Base-by-base conservation (phyloP, 1,140 invertebrate species). In the Varroa destructor region DNA sequence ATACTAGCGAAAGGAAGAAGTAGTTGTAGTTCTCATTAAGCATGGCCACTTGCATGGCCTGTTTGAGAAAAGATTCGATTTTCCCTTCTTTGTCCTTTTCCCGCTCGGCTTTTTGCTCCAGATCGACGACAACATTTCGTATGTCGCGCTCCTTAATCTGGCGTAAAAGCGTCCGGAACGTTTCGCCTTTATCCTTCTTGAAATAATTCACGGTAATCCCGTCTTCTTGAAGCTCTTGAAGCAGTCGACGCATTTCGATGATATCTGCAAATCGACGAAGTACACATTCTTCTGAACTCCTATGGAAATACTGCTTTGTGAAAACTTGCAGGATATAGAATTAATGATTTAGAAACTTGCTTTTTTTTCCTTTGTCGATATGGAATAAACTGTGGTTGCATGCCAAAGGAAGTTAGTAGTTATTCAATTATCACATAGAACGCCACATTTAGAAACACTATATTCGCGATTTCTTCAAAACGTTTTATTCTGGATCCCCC, bases 41-140 rank as follows among this genome's bases (percentile, higher is more conserved):
- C 61, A 67, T 67, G 12, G 61, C 61, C 40, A 67, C 61, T 8
- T 67, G 61, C 61, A 67, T 67, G 61, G 61, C 61, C 61, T 67
- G 61, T 1, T 67, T 67, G n/a, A 67, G 61, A 37, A 67, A 67
- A 2, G 61, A 67, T 8, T 67, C 61, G 46, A 67, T 67, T 67
- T 67, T 67, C 1, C 61, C 61, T 40, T 67, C 61, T 40, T 67
- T 67, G 61, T 67, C 61, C 37, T 67, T 67, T 14, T 67, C 61
- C 14, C 61, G 61, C 46, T 67, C 61, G 46, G 46, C 46, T 10
- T 67, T 37, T 37, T 67, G 61, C 1, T 67, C 61, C 14, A 67
- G 36, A 40, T 67, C 61, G 61, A 67, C 61, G 14, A 67, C 61
- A 40, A 67, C 40, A 37, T 67, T 67, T 40, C 61, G 61, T 2